Percentiles rank a stretch among this genome's conserved stretches.
Conservation (phyloP, 2,797 vertebrate species). For the Gephyroberyx darwinii region DNA sequence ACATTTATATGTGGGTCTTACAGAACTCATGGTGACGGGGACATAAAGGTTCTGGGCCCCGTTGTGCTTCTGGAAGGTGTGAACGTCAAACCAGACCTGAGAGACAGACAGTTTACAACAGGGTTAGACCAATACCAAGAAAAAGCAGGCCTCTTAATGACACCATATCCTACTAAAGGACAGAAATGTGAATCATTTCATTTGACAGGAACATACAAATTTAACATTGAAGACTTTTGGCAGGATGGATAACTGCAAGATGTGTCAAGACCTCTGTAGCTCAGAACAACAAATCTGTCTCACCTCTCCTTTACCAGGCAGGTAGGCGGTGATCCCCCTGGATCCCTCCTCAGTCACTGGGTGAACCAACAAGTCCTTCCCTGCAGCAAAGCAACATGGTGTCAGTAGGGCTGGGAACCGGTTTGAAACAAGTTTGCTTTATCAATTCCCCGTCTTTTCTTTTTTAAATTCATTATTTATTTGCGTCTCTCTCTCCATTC, state of each 20-base stretch:
- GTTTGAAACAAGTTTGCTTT: background rate
- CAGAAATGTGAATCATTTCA: background rate
- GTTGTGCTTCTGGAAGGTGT: conserved; percentile 87
- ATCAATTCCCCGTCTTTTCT: no score
- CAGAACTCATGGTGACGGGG: conserved; percentile 88
- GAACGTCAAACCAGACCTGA: conserved; percentile 91
- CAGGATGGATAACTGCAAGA: background rate
- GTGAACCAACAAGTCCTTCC: conserved; percentile 87
- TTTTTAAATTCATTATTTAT: background rate
- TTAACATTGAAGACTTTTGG: background rate
- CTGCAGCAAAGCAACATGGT: conserved; percentile 67
- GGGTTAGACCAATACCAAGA: background rate
- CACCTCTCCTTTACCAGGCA: conserved; percentile 90
- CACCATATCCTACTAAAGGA: background rate
- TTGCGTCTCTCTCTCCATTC: no score
- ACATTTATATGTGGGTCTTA: conserved; percentile 71
- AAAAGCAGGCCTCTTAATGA: background rate
- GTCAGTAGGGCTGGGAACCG: background rate
- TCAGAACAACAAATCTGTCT: conserved; percentile 16
- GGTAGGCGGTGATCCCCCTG: conserved; percentile 87
- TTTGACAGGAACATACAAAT: background rate
- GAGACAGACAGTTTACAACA: conserved; percentile 1
- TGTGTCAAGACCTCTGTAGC: background rate
- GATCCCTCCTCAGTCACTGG: conserved; percentile 89
- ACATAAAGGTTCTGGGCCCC: conserved; percentile 89